Evolutionary conservation across 1,140 invertebrate species (phyloP), one percentile per base, ranked within the genome.

Genomic region (Meteorus sp.): DNA sequence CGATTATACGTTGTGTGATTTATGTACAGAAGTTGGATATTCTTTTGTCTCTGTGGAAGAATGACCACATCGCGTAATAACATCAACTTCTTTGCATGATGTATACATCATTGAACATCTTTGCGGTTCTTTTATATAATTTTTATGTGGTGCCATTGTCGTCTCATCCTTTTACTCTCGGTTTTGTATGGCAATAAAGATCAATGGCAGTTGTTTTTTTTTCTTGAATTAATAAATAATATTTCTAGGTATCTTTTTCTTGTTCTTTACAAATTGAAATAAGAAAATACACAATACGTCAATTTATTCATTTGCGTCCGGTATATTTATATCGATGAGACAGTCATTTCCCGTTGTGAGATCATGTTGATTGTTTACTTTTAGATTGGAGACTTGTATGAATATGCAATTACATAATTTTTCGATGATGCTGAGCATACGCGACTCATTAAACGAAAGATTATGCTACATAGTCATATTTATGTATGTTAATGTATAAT

Each of bases 281-380:
- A 43, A 43, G 15, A 43, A 43, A 19, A 17, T 19, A 19, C 3
- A 35, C 9, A 35, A n/a, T 8, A 35, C 4, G 27, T 4, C 4
- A 5, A 44, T 44, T 19, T 19, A 44, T n/a, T 17, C 13, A 44
- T 4, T 29, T 29, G 27, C 11, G 8, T 17, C 17, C 17, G 41
- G 6, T 50, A 35, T 50, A 59, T 59, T 59, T 59, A 59, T 59
- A 59, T 59, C 56, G 56, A 52, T 59, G 56, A 59, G 23, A 44
- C 31, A 35, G 19, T 51, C 48, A 37, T 31, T 50, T 53, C 43
- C 47, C 54, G 50, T 50, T 33, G 29, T 59, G 57, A 59, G 51
- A 59, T 59, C 57, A 59, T 19, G 43, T 27, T 17, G 35, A 44
- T 58, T 58, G 33, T 50, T 50, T 50, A 23, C 13, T 25, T 35